phyloP scores from a whole-genome alignment of 2,888 invertebrate species.

The Nephrocerus scutellatus region DNA sequence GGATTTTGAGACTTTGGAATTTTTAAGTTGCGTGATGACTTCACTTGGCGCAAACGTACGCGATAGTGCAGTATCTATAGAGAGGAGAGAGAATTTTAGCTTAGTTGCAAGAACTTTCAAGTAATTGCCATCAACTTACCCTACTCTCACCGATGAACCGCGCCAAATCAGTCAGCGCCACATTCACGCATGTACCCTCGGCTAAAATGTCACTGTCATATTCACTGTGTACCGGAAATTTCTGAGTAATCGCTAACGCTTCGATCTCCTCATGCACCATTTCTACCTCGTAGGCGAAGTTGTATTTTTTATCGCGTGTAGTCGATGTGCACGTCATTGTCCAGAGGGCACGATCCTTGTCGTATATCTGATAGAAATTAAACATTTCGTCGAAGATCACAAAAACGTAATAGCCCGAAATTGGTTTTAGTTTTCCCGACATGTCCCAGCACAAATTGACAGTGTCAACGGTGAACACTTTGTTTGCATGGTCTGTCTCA shows the following conservation, averaged over 20 bases:
- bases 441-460: conserved; percentile 39
- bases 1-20: conserved; percentile 18
- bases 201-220: conserved; percentile 42
- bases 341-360: conserved; percentile 39
- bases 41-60: conserved; percentile 35
- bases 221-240: conserved; percentile 45
- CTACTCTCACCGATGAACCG: conserved; percentile 39
- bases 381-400: conserved; percentile 42
- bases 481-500: conserved; percentile 50
- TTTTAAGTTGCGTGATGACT: conserved; percentile 32
- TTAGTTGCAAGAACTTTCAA: not conserved
- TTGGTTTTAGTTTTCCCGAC: conserved; percentile 33
- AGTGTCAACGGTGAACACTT: conserved; percentile 39
- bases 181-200: conserved; percentile 43
- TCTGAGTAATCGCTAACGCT: conserved; percentile 40
- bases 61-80: conserved; percentile 37
- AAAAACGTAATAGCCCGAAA: conserved; percentile 44
- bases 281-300: conserved; percentile 44
- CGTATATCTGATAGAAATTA: conserved; percentile 45
- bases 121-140: conserved; percentile 25
- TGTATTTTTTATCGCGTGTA: conserved; percentile 35
- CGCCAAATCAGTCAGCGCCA: conserved; percentile 35
- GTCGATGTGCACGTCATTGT: conserved; percentile 45
- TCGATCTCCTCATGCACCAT: conserved; percentile 39
- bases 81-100: not conserved